These are phyloP conservation scores for Sebastes schlegelii DNA, from an alignment of 2,113 vertebrate genomes.

Conservation along the genomic window DNA sequence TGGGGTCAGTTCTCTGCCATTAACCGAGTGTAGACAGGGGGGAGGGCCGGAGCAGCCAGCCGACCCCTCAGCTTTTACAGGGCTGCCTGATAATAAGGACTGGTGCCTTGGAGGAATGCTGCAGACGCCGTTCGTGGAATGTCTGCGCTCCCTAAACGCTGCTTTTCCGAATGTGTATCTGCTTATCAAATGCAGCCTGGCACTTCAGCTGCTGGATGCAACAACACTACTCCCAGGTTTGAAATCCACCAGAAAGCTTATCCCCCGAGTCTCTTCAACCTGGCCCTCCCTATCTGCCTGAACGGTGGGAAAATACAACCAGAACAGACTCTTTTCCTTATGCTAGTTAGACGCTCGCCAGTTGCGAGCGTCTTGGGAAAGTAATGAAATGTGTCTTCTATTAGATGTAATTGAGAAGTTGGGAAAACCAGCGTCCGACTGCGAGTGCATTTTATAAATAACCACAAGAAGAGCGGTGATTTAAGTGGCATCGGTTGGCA, in stretches of 20 bases:
- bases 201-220: constrained; percentile 9
- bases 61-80: constrained; percentile 66
- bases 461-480: background rate
- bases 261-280: constrained; percentile 47
- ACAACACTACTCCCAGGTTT: constrained; percentile 29
- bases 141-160: constrained; percentile 51
- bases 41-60: constrained; percentile 40
- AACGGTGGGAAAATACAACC: constrained; percentile 39
- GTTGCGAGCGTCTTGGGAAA: background rate
- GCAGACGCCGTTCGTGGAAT: constrained; percentile 20
- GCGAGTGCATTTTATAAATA: constrained; percentile 22
- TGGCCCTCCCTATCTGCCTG: constrained; percentile 38
- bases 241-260: constrained; percentile 49
- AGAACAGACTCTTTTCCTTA: constrained; percentile 5
- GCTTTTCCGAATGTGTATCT: constrained; percentile 56
- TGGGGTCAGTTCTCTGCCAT: constrained; percentile 69
- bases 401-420: background rate
- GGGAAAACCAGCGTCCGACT: background rate
- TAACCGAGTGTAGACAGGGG: constrained; percentile 64
- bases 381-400: background rate
- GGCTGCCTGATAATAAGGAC: constrained; percentile 74
- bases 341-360: background rate
- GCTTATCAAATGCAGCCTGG: constrained; percentile 50
- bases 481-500: background rate
- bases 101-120: constrained; percentile 77